Percentiles rank a stretch among this genome's conserved stretches.
Evolutionary conservation across 2,888 invertebrate genomes (phyloP).

Genomic region (Eubasilissa splendida): DNA sequence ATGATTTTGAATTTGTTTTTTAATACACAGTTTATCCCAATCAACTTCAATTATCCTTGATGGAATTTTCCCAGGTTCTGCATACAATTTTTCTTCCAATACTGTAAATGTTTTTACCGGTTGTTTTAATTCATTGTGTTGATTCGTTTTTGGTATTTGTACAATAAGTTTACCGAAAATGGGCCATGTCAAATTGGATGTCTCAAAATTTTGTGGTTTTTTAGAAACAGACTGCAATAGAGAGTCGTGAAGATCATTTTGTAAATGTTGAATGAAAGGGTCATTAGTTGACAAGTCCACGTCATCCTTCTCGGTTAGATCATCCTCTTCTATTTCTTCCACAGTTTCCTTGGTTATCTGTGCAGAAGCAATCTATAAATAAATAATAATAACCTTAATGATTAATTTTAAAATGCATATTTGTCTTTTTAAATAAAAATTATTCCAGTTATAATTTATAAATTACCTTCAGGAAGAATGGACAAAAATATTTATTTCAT

Average conservation of each 20-base stretch:
- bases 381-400: neutral
- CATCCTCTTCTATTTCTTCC: constrained; percentile 64
- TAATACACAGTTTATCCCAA: constrained; percentile 75
- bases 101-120: constrained; percentile 68
- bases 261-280: constrained; percentile 80
- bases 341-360: constrained; percentile 58
- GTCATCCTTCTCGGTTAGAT: constrained; percentile 62
- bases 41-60: constrained; percentile 66
- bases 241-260: constrained; percentile 77
- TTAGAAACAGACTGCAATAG: constrained; percentile 76
- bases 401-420: too few species aligned
- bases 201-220: constrained; percentile 66
- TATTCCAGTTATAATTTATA: too few species aligned
- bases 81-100: constrained; percentile 74
- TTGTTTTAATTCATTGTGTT: constrained; percentile 62
- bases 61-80: constrained; percentile 73
- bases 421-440: too few species aligned
- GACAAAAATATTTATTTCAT: too few species aligned
- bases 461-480: too few species aligned
- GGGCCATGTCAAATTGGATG: constrained; percentile 74
- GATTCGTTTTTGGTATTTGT: constrained; percentile 72
- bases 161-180: constrained; percentile 74
- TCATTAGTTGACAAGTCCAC: constrained; percentile 66
- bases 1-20: constrained; percentile 78
- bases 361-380: constrained; percentile 17